Evolutionary conservation across 2,888 invertebrate genomes (phyloP).

Genomic region (Mesodorylaimus sp.): DNA sequence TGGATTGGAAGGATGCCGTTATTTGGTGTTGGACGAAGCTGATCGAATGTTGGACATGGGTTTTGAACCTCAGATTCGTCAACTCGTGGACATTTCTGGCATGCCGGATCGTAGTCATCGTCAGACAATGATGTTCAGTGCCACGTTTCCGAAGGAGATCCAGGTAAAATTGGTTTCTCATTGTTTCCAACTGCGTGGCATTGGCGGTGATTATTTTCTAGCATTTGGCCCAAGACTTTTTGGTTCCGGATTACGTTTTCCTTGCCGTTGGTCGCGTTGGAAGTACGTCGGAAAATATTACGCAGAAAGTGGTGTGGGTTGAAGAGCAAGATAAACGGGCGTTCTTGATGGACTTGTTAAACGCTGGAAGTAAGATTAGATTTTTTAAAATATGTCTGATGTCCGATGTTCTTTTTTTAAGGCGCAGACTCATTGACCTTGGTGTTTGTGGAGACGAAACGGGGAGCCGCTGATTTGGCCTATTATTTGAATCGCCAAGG

Average conservation of each 20-base stretch:
- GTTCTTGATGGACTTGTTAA: constrained; percentile 79
- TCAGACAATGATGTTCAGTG: constrained; percentile 98
- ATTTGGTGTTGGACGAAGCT: constrained; percentile 85
- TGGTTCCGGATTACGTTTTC: constrained; percentile 85
- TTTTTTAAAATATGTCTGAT: neutral
- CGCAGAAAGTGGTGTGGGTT: constrained; percentile 95
- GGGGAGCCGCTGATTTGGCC: constrained; percentile 88
- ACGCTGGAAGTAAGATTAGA: constrained; percentile 43
- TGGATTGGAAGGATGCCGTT: constrained; percentile 52
- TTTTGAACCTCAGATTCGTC: constrained; percentile 67
- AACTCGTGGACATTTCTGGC: constrained; percentile 67
- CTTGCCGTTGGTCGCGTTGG: constrained; percentile 97
- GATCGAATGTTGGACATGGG: constrained; percentile 99
- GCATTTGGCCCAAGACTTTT: constrained; percentile 87
- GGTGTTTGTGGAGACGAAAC: constrained; percentile 97
- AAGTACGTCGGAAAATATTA: constrained; percentile 96
- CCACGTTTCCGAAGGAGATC: constrained; percentile 98
- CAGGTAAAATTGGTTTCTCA: too few relatives aligned
- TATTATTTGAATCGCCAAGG: constrained; percentile 71
- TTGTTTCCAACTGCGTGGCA: too few relatives aligned
- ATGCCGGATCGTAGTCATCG: constrained; percentile 89
- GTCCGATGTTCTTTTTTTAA: constrained; percentile 1
- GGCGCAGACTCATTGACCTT: constrained; percentile 51
- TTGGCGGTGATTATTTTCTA: too few relatives aligned
- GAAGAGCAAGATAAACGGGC: constrained; percentile 92